Conservation (phyloP, 2,113 vertebrate genomes). For the Nycticebus coucang region DNA sequence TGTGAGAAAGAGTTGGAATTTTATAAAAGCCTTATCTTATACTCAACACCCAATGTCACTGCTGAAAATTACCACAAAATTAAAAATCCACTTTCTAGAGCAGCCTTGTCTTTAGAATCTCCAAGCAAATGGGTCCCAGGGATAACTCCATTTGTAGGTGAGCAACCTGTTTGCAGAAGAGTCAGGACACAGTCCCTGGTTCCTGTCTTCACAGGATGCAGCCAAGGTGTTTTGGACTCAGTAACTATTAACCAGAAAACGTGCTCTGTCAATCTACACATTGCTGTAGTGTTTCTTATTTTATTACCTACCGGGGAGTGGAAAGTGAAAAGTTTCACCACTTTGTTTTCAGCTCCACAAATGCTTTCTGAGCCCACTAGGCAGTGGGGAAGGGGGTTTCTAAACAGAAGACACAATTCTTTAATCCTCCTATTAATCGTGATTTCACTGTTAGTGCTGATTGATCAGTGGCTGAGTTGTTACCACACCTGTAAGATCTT, state of each 20-base stretch:
- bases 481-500: neutral
- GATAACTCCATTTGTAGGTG: too few species aligned
- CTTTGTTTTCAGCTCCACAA: neutral
- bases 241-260: rapidly evolving
- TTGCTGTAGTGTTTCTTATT: too few species aligned
- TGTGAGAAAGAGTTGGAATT: neutral
- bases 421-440: too few species aligned
- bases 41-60: neutral
- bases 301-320: too few species aligned
- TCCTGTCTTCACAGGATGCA: too few species aligned
- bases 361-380: neutral
- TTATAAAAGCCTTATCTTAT: neutral
- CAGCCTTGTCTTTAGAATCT: neutral
- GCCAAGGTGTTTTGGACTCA: too few species aligned
- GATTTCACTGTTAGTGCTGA: too few species aligned
- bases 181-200: rapidly evolving
- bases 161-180: too few species aligned
- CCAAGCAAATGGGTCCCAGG: neutral
- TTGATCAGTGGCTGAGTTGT: too few species aligned
- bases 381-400: neutral
- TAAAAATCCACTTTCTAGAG: neutral
- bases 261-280: too few species aligned
- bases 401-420: neutral
- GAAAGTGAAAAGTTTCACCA: neutral
- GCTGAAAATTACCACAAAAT: neutral